phyloP scores from a whole-genome alignment of 2,113 vertebrate genomes.

The Amphilophus citrinellus region DNA sequence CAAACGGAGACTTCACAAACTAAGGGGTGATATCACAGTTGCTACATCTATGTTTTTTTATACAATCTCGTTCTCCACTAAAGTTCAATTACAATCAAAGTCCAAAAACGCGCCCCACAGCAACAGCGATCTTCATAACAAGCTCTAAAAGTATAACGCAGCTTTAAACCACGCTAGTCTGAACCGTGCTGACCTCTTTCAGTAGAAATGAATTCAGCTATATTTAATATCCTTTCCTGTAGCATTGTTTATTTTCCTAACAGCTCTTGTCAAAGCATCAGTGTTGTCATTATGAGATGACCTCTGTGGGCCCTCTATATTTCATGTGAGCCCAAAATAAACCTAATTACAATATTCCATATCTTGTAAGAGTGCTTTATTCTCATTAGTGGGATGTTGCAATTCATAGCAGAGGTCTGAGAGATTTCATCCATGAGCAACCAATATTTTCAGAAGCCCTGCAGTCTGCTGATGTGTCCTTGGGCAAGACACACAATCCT shows the following conservation, averaged over 20 bases:
- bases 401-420: not conserved
- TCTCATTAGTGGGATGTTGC: conserved; percentile 17
- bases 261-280: conserved; percentile 30
- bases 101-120: not conserved
- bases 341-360: conserved; percentile 15
- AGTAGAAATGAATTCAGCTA: conserved; percentile 21
- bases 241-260: conserved; percentile 35
- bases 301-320: conserved; percentile 2
- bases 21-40: too few relatives aligned
- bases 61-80: too few relatives aligned
- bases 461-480: not conserved
- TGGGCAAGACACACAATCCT: not conserved
- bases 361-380: conserved; percentile 12
- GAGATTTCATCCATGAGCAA: conserved; percentile 16
- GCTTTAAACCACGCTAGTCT: not conserved
- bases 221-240: conserved; percentile 28
- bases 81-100: too few relatives aligned
- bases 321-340: conserved; percentile 50
- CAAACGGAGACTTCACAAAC: too few relatives aligned
- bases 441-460: not conserved
- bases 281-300: conserved; percentile 28
- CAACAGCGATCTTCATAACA: not conserved
- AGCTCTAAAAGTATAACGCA: not conserved
- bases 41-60: too few relatives aligned
- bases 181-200: not conserved